Evolutionary conservation across 2,113 vertebrate genomes (phyloP).

Genomic region (Todiramphus saurophagus): DNA sequence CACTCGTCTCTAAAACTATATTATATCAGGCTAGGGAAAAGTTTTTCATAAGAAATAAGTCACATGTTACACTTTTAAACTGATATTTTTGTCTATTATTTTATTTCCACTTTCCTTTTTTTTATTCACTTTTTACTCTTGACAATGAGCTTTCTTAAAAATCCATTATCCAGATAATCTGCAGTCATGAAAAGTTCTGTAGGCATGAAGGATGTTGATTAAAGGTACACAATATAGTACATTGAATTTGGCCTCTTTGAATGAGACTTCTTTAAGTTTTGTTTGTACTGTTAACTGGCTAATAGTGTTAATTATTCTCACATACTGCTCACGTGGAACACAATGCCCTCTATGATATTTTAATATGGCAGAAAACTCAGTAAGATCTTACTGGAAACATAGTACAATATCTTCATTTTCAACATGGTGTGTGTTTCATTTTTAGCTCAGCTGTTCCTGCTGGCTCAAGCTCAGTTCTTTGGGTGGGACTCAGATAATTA

Average conservation of each 20-base stretch:
- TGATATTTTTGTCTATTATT: not conserved
- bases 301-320: not conserved
- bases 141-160: not conserved
- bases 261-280: not conserved
- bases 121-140: not conserved
- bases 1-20: not conserved
- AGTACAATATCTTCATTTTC: not conserved
- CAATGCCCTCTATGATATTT: not conserved
- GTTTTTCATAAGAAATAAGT: not conserved
- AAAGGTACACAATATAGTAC: not conserved
- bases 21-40: not conserved
- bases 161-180: not conserved
- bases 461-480: constrained; percentile 29
- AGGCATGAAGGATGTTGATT: not conserved
- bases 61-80: not conserved
- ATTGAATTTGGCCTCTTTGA: not conserved
- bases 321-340: not conserved
- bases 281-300: not conserved
- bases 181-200: not conserved
- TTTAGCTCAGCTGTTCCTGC: constrained; percentile 26
- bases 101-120: not conserved
- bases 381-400: constrained; percentile 8
- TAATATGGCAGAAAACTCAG: not conserved
- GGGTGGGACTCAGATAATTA: constrained; percentile 32
- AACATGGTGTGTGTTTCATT: not conserved